phyloP scores from a whole-genome alignment of 2,113 vertebrate species.

The Larimichthys polyactis region DNA sequence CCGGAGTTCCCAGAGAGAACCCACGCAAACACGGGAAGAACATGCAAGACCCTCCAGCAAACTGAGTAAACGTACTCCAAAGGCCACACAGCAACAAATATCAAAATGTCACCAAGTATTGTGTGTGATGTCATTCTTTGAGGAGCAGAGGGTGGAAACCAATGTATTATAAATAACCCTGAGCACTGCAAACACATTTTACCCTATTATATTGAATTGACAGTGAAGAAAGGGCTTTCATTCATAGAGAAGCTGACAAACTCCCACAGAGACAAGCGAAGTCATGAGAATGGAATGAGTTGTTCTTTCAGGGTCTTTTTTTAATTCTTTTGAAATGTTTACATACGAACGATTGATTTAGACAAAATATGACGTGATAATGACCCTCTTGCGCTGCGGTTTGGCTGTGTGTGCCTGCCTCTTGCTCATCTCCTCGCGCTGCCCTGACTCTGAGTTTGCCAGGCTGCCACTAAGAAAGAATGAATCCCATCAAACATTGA shows the following conservation, averaged over 20 bases:
- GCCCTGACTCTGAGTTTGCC: conserved; percentile 14
- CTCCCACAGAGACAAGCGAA: conserved; percentile 16
- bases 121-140: conserved; percentile 31
- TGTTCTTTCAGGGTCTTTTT: conserved; percentile 38
- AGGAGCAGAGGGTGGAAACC: conserved; percentile 15
- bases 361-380: conserved; percentile 31
- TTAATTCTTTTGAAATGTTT: conserved; percentile 45
- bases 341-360: conserved; percentile 47
- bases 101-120: conserved; percentile 31
- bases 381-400: neutral
- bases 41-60: too few relatives aligned
- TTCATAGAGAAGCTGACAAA: conserved; percentile 31
- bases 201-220: conserved; percentile 39
- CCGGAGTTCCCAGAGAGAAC: too few relatives aligned
- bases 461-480: conserved; percentile 48
- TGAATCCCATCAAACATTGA: conserved; percentile 77
- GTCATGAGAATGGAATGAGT: conserved; percentile 34
- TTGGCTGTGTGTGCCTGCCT: conserved; percentile 22
- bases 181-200: conserved; percentile 31
- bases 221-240: conserved; percentile 31
- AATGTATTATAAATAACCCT: conserved; percentile 43
- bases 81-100: conserved; percentile 25
- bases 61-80: conserved; percentile 5
- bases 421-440: conserved; percentile 25
- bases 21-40: too few relatives aligned